Evolutionary conservation across 2,113 vertebrate genomes (phyloP), one percentile per base, ranked within the genome.

Genomic region (Axis porcinus): DNA sequence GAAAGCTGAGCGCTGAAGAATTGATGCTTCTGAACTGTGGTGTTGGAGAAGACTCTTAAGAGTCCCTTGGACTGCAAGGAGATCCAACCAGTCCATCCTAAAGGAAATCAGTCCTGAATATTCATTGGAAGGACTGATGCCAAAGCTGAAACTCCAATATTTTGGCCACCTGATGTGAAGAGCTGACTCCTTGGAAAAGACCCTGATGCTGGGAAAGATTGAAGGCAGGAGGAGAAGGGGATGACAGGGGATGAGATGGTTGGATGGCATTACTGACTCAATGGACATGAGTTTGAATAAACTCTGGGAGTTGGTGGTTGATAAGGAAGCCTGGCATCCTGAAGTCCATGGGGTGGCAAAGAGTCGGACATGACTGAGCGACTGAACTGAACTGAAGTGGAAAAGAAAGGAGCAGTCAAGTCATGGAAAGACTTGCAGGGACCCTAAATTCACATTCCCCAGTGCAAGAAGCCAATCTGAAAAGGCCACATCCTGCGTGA

Each of bases 191-290:
- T 10, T 67, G 33, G 16, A 67, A 67, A 67, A 67, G 64, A 67
- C 33, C 8, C 17, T 67, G 64, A 67, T 67, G 17, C 33, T 5
- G 33, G 33, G 16, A 67, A 21, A 11, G 33, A 36, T 1, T 36
- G 33, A 21, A 10, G 17, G 33, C 7, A 2, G 64, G 33, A 67
- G 64, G 33, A 67, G 17, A 36, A 67, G 33, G 8, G 64, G 64
- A 67, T 0, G 0, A 11, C 64, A 67, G 33, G 36, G 8, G 64
- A 67, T 67, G 64, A 67, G 64, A 67, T 11, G 64, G 64, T 2
- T 67, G 64, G 17, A 67, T 36, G 17, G 3, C 2, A 70, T 4
- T 33, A 36, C 17, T 0, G 17, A 67, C 64, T 67, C 0, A 0
- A 11, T 36, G 64, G 64, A 70, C n/a, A 36, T 36, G n/a, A 21